phyloP scores from a whole-genome alignment of 2,797 vertebrate species.

The Otus scops region DNA sequence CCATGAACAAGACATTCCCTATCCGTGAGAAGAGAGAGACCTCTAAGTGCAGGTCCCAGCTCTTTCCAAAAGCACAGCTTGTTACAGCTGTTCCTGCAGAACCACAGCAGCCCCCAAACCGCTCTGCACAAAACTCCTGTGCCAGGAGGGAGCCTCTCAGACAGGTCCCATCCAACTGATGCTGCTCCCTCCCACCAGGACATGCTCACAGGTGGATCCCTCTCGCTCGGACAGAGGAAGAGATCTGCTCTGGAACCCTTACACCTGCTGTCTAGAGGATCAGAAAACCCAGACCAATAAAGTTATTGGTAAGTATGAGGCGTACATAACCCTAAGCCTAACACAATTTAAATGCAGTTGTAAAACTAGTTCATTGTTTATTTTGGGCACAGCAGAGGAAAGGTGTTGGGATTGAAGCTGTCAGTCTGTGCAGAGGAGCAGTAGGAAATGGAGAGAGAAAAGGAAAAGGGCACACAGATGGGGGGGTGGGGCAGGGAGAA shows the following conservation, averaged over 20 bases:
- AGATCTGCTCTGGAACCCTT: neutral
- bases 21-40: neutral
- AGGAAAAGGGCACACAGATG: neutral
- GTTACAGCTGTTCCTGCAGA: neutral
- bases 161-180: rapidly evolving
- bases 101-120: neutral
- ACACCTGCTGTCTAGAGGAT: rapidly evolving
- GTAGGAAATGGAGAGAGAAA: neutral
- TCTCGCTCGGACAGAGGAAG: neutral
- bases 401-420: neutral
- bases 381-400: slow-evolving; percentile 1
- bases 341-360: neutral
- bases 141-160: neutral
- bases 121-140: rapidly evolving
- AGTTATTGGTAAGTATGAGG: neutral
- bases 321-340: neutral
- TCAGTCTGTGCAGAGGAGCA: neutral
- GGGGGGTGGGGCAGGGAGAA: no score
- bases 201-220: rapidly evolving
- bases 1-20: neutral
- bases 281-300: rapidly evolving
- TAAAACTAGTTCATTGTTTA: neutral
- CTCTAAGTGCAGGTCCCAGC: neutral
- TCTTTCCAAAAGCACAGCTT: neutral
- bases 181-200: neutral